Percentiles rank a stretch among this genome's conserved stretches.
phyloP scores from a whole-genome alignment of 2,113 vertebrate species.

The Sakesphorus luctuosus region DNA sequence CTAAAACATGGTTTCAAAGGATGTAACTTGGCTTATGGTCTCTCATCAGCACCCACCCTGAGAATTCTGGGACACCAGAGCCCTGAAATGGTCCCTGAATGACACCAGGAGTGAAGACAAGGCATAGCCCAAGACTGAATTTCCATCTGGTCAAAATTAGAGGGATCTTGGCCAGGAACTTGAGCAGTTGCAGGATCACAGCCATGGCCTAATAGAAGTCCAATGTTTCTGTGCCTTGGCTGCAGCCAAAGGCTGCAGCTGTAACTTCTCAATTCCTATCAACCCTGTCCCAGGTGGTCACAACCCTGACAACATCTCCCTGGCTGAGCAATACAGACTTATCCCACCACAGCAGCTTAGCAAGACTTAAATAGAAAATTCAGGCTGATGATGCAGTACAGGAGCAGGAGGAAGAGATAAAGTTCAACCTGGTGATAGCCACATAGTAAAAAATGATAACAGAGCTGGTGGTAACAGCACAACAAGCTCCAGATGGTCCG shows the following conservation, averaged over 20 bases:
- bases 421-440: slow-evolving; percentile 21
- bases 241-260: neutral
- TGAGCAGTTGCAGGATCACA: neutral
- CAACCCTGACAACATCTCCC: neutral
- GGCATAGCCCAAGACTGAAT: neutral
- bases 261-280: neutral
- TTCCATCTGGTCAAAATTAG: neutral
- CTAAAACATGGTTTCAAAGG: neutral
- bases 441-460: neutral
- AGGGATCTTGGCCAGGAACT: neutral
- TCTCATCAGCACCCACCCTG: fast-evolving
- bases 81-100: neutral
- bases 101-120: neutral
- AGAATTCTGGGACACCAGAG: neutral
- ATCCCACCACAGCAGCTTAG: neutral
- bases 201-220: neutral
- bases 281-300: neutral
- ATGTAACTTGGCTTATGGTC: neutral
- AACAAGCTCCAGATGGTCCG: neutral
- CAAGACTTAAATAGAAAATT: neutral
- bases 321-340: neutral
- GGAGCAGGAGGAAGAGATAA: slow-evolving; percentile 33
- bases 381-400: neutral
- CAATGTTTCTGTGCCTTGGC: neutral
- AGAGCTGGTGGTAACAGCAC: neutral